A percentile compares a stretch with the other conserved stretches of the same genome.
phyloP scores from a whole-genome alignment of 2,113 vertebrate species.

The Malurus elegans region DNA sequence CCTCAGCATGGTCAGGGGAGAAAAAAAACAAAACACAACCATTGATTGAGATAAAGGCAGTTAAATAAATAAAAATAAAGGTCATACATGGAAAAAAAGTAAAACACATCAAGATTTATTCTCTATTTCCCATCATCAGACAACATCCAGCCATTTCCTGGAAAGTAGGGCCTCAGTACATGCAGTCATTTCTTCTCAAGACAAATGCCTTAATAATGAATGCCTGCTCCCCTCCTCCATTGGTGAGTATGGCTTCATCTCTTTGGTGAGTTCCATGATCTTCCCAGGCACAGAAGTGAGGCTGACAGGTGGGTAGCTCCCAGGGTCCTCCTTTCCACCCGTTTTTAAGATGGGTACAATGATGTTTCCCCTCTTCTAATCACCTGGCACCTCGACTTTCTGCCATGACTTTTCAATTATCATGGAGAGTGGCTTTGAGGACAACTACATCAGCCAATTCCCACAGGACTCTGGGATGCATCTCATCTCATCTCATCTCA shows the following conservation, averaged over 20 bases:
- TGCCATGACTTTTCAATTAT: neutral
- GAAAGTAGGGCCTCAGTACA: neutral
- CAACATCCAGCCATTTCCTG: neutral
- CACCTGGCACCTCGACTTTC: neutral
- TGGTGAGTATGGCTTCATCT: rapidly evolving
- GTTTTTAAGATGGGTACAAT: neutral
- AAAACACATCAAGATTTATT: neutral
- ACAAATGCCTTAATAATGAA: neutral
- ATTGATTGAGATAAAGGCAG: neutral
- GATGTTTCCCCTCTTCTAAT: rapidly evolving
- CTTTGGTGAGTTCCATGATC: neutral
- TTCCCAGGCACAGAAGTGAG: neutral
- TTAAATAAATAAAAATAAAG: neutral
- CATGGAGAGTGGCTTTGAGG: rapidly evolving
- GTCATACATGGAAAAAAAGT: rapidly evolving
- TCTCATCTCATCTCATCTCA: neutral
- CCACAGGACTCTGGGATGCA: too few species aligned
- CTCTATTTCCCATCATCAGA: neutral
- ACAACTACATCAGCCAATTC: neutral
- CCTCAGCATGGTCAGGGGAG: too few species aligned
- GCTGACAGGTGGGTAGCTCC: neutral
- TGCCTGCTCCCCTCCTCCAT: rapidly evolving
- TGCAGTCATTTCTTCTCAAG: neutral
- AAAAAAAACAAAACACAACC: neutral
- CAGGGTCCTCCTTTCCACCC: neutral